Evolutionary conservation across 53 echinoderm and acorn worm genomes (phyloP).

Genomic region (Paracentrotus lividus): DNA sequence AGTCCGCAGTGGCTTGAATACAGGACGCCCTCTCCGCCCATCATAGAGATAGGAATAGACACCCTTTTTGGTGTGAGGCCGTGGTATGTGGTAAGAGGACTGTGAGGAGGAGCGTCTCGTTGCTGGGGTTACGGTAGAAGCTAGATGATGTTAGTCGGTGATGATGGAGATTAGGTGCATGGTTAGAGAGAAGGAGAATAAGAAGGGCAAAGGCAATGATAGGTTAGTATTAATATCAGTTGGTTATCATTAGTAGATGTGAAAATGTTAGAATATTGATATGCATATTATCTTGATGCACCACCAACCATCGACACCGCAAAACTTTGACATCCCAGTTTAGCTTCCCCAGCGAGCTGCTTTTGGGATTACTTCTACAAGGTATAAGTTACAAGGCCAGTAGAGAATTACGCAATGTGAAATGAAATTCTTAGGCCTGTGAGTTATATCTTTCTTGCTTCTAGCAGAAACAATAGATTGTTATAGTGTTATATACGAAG

Average conservation of each 20-base stretch:
- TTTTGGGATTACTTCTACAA: too few relatives aligned
- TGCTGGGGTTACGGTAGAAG: slow-evolving; percentile 45
- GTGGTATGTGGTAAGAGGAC: slow-evolving; percentile 54
- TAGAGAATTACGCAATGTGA: too few relatives aligned
- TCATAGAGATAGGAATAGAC: slow-evolving; percentile 67
- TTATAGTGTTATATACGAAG: too few relatives aligned
- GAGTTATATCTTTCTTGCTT: too few relatives aligned
- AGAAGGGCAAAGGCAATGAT: not conserved
- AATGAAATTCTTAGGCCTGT: too few relatives aligned
- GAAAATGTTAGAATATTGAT: too few relatives aligned
- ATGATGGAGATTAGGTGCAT: slow-evolving; percentile 31
- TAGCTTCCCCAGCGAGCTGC: too few relatives aligned
- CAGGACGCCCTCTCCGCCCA: slow-evolving; percentile 55
- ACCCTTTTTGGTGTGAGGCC: slow-evolving; percentile 59
- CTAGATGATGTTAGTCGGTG: slow-evolving; percentile 26
- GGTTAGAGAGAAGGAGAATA: not conserved
- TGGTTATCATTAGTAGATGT: not conserved
- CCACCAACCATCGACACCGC: too few relatives aligned
- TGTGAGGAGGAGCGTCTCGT: slow-evolving; percentile 28
- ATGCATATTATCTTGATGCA: too few relatives aligned
- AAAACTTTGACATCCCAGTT: too few relatives aligned
- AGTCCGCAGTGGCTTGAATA: slow-evolving; percentile 55
- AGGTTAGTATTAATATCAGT: not conserved
- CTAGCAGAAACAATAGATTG: too few relatives aligned
- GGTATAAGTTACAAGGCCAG: too few relatives aligned